These are phyloP conservation scores for Parazoanthus swiftii DNA, from an alignment of 92 coral and sea anemone species.

Conservation along the genomic window DNA sequence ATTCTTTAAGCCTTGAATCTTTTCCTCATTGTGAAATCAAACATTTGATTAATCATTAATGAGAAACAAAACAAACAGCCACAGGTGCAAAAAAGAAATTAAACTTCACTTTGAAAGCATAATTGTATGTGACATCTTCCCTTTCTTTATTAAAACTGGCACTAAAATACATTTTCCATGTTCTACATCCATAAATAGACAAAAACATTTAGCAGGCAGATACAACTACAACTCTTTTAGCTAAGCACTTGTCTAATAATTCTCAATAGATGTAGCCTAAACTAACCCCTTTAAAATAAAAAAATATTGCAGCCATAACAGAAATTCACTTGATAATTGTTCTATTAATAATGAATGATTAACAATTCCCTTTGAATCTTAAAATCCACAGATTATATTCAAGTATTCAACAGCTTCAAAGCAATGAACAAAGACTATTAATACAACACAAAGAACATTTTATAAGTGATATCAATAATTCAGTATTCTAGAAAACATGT, in stretches of 20 bases:
- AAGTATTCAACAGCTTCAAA: slow-evolving; percentile 3
- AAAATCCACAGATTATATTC: neutral
- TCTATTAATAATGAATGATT: slow-evolving; percentile 19
- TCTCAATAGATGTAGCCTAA: neutral
- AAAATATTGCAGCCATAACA: slow-evolving; percentile 2
- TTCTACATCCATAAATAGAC: neutral
- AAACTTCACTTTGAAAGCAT: slow-evolving; percentile 7
- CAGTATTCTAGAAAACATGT: slow-evolving; percentile 1
- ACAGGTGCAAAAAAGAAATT: slow-evolving; percentile 42
- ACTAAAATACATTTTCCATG: neutral
- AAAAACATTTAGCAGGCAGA: neutral
- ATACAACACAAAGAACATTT: neutral
- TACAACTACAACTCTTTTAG: neutral
- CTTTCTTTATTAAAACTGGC: neutral
- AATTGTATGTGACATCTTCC: neutral
- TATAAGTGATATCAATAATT: neutral
- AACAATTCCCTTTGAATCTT: neutral
- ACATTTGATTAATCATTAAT: slow-evolving; percentile 37
- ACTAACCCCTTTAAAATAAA: neutral
- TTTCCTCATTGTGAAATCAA: slow-evolving; percentile 43
- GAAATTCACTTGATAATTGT: slow-evolving; percentile 5
- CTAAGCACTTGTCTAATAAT: neutral
- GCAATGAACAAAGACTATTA: slow-evolving; percentile 7
- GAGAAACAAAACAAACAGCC: slow-evolving; percentile 29
- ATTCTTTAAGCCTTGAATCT: neutral